Percentiles rank a stretch among this genome's conserved stretches.
These are phyloP conservation scores for Zapornia atra DNA, from an alignment of 2,113 vertebrate species.

Conservation along the genomic window DNA sequence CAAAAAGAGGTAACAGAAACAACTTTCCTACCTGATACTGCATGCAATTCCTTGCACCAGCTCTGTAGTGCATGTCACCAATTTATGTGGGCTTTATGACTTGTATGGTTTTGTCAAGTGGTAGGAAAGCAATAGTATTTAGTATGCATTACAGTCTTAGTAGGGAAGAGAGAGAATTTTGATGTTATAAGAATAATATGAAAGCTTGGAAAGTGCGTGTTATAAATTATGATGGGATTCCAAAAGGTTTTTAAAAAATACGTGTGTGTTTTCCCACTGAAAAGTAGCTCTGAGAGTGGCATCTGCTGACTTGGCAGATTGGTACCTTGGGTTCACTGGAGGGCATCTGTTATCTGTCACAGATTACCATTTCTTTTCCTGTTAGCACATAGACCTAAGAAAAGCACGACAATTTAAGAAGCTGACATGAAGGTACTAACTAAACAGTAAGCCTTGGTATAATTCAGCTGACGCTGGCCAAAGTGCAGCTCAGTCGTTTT, in stretches of 20 bases:
- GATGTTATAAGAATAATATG: not conserved
- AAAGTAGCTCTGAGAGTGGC: not conserved
- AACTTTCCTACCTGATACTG: constrained; percentile 57
- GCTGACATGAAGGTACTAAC: not conserved
- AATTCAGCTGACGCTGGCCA: not conserved
- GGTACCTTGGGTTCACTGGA: not conserved
- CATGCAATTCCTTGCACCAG: constrained; percentile 42
- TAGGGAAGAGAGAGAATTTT: not conserved
- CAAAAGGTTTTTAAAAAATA: not conserved
- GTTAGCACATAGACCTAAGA: not conserved
- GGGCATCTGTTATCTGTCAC: not conserved
- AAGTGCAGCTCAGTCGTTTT: not conserved
- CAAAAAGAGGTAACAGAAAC: constrained; percentile 71
- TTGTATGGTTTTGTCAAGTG: not conserved
- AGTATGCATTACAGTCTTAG: not conserved
- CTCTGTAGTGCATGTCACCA: constrained; percentile 45
- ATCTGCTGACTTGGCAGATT: constrained; percentile 33
- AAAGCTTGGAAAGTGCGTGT: not conserved
- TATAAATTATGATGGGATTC: not conserved
- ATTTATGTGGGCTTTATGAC: not conserved
- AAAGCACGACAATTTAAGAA: not conserved
- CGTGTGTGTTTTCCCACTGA: not conserved
- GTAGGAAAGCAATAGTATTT: not conserved
- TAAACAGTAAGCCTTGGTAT: not conserved
- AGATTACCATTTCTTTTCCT: not conserved